Percentiles rank a stretch among this genome's conserved stretches.
These are phyloP conservation scores for Bombus huntii DNA, from an alignment of 1,140 invertebrate genomes.

Conservation along the genomic window DNA sequence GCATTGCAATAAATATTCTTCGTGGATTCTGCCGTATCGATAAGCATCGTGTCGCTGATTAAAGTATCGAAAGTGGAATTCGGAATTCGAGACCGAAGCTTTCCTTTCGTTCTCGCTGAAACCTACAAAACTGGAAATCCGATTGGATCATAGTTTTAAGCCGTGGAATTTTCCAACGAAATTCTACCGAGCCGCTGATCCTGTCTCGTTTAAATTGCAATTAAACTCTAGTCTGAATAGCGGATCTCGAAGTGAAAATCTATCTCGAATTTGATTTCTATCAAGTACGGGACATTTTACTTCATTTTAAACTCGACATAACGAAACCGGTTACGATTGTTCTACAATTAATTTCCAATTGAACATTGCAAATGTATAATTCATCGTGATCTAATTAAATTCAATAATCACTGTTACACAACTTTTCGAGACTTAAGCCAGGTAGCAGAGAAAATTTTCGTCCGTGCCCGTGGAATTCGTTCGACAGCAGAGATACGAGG, in stretches of 20 bases:
- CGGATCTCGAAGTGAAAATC: background rate
- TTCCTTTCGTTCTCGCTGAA: background rate
- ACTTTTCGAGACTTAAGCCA: background rate
- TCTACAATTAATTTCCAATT: background rate
- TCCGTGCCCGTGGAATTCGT: no score
- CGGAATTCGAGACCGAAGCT: background rate
- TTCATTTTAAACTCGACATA: background rate
- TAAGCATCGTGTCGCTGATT: background rate
- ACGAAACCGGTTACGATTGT: background rate
- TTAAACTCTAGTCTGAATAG: conserved; percentile 24
- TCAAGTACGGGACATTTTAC: background rate
- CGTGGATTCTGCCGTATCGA: background rate
- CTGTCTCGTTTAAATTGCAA: conserved; percentile 13
- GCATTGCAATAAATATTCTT: background rate
- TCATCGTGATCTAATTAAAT: background rate
- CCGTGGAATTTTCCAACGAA: conserved; percentile 4
- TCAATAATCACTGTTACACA: background rate
- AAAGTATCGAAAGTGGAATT: conserved; percentile 17
- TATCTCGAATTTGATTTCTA: background rate
- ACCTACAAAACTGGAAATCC: background rate
- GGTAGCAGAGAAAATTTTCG: background rate
- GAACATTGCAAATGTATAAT: background rate
- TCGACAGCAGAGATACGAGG: background rate
- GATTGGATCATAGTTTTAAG: conserved; percentile 12
- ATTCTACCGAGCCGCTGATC: conserved; percentile 34